These are phyloP conservation scores for Dysmachus trigonus DNA, from an alignment of 2,888 invertebrate genomes.

Conservation along the genomic window DNA sequence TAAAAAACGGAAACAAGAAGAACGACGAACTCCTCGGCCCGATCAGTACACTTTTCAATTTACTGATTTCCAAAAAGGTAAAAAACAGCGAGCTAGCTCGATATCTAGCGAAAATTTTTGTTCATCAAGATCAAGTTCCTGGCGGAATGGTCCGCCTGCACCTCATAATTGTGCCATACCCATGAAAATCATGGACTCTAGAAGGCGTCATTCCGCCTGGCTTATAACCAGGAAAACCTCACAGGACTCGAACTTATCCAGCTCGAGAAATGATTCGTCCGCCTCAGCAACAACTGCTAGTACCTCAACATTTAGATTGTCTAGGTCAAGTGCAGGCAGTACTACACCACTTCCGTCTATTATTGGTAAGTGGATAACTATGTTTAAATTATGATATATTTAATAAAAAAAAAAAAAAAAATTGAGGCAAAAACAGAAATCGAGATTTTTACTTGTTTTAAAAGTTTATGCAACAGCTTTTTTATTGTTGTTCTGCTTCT, in stretches of 20 bases:
- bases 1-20: conserved; percentile 54
- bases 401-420: background rate
- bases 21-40: conserved; percentile 66
- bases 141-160: conserved; percentile 75
- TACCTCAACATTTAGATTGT: conserved; percentile 89
- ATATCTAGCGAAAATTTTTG: conserved; percentile 92
- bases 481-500: no score
- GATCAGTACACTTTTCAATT: conserved; percentile 80
- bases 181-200: conserved; percentile 75
- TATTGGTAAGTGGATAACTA: conserved; percentile 55
- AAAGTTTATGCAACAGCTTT: no score
- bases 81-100: conserved; percentile 81
- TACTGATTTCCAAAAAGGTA: conserved; percentile 75
- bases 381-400: background rate
- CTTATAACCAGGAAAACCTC: conserved; percentile 90
- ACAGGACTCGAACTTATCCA: conserved; percentile 90
- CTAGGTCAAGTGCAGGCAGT: conserved; percentile 78
- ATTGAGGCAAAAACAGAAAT: background rate
- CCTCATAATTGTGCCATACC: conserved; percentile 80
- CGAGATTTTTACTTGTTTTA: no score
- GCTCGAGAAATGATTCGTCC: conserved; percentile 90
- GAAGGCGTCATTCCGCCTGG: conserved; percentile 87
- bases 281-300: conserved; percentile 91
- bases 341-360: conserved; percentile 65
- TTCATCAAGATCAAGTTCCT: conserved; percentile 86